phyloP scores from a whole-genome alignment of 2,797 vertebrate species.

The Gymnocypris eckloni region DNA sequence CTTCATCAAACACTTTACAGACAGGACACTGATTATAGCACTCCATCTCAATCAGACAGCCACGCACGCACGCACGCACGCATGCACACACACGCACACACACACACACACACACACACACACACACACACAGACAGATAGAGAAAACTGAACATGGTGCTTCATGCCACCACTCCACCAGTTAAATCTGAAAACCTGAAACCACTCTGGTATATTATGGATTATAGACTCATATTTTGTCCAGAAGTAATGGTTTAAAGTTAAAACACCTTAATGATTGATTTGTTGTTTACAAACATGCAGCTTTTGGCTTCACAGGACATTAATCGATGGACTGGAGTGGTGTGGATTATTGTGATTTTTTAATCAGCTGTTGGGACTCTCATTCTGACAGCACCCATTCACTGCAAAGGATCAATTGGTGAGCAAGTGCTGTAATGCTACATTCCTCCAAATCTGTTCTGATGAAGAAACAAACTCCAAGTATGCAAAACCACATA shows the following conservation, averaged over 20 bases:
- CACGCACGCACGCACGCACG: too few relatives aligned
- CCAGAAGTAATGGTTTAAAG: background rate
- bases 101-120: slow-evolving; percentile 21
- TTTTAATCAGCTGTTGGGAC: background rate
- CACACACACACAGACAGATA: slow-evolving; percentile 3
- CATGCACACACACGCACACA: background rate
- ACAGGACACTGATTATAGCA: slow-evolving; percentile 19
- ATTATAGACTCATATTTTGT: background rate
- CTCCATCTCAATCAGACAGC: background rate
- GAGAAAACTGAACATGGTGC: background rate
- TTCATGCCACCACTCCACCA: background rate
- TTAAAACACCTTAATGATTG: background rate
- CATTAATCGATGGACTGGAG: background rate
- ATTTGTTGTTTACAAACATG: background rate
- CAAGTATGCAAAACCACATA: too few relatives aligned
- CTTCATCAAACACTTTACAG: slow-evolving; percentile 23
- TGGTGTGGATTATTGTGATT: background rate
- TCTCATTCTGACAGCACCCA: background rate
- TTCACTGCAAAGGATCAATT: too few relatives aligned
- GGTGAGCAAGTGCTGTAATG: too few relatives aligned
- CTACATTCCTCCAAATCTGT: too few relatives aligned
- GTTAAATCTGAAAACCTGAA: background rate
- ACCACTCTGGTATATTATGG: background rate
- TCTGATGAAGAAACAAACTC: too few relatives aligned
- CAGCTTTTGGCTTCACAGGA: background rate